phyloP scores from a whole-genome alignment of 2,113 vertebrate genomes.

The Electrona antarctica region DNA sequence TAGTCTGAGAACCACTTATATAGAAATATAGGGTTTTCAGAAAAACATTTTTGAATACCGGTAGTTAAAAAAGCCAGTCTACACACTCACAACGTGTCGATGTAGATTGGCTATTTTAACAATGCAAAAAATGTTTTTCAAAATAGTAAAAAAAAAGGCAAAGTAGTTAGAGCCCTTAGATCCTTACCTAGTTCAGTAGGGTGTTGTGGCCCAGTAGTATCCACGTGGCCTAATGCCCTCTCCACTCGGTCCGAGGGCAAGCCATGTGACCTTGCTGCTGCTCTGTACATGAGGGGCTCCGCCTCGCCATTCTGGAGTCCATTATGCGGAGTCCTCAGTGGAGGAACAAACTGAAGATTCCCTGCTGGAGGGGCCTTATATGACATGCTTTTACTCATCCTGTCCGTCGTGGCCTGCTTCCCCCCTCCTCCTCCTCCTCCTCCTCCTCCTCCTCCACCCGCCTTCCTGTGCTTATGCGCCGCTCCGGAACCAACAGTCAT shows the following conservation, averaged over 20 bases:
- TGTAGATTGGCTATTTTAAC: too few species aligned
- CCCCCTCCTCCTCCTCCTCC: slow-evolving; percentile 43
- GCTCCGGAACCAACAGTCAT: slow-evolving; percentile 43
- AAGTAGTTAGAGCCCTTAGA: too few species aligned
- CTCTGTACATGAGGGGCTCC: slow-evolving; percentile 83
- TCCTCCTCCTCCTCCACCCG: slow-evolving; percentile 48
- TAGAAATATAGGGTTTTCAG: too few species aligned
- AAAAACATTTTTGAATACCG: too few species aligned
- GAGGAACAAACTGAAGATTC: slow-evolving; percentile 87
- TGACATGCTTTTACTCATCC: slow-evolving; percentile 86
- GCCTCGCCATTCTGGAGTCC: slow-evolving; percentile 90
- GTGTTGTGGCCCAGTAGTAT: slow-evolving; percentile 76
- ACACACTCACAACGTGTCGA: too few species aligned
- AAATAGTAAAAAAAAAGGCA: too few species aligned
- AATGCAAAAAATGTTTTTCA: too few species aligned
- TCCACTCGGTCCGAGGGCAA: slow-evolving; percentile 76
- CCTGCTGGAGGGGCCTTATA: slow-evolving; percentile 87
- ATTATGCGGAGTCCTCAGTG: slow-evolving; percentile 84
- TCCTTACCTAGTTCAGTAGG: slow-evolving; percentile 86
- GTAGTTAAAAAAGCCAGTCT: too few species aligned
- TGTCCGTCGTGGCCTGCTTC: slow-evolving; percentile 82
- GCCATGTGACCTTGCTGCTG: slow-evolving; percentile 81
- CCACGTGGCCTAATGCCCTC: slow-evolving; percentile 74
- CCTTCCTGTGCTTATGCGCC: slow-evolving; percentile 83
- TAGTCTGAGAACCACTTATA: too few species aligned